Base-by-base conservation (phyloP, 2,888 invertebrate species). In the Diaprepes abbreviatus region DNA sequence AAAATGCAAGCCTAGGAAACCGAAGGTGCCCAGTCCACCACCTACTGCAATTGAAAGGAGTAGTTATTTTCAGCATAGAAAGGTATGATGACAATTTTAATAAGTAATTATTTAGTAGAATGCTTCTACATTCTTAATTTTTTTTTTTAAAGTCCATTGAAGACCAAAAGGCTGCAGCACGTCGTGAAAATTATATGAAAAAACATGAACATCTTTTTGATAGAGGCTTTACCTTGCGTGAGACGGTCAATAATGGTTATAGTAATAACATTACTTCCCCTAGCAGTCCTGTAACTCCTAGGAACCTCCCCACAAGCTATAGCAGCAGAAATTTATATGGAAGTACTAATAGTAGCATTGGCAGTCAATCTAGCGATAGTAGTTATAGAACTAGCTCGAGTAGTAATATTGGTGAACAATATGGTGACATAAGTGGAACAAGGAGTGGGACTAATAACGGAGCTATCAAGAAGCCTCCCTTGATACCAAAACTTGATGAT, bases 1-100 rank as follows among this genome's bases (percentile, higher is more conserved):
- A 80, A 82, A 70, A 70, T 83, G 78, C 85, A 81, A 73, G 82
- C 75, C 82, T 87, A 83, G 85, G 83, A 78, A 74, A 84, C 82
- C 78, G 65, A 74, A 75, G 63, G 58, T 74, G n/a, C 72, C 75
- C 16, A 55, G 71, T 4, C 77, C 78, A 24, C 73, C 76, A 33
- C 76, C 76, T 2, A 75, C 75, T 12, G 69, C 72, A 0, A 17
- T 82, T 4, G 82, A 82, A 63, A 75, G 78, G n/a, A 79, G 78
- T 60, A 57, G 66, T 1, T 82, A 82, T 67, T 82, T 76, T 66
- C 75, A 78, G 58, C 62, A 74, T 4, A 72, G 79, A 58, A 81
- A 80, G 74, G 73, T 68, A 21, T 1, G 59, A n/a, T n/a, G n/a
- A n/a, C n/a, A n/a, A n/a, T n/a, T n/a, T n/a, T n/a, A n/a, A n/a